These are phyloP conservation scores for Mycteria americana DNA, from an alignment of 2,797 vertebrate species.

Conservation along the genomic window DNA sequence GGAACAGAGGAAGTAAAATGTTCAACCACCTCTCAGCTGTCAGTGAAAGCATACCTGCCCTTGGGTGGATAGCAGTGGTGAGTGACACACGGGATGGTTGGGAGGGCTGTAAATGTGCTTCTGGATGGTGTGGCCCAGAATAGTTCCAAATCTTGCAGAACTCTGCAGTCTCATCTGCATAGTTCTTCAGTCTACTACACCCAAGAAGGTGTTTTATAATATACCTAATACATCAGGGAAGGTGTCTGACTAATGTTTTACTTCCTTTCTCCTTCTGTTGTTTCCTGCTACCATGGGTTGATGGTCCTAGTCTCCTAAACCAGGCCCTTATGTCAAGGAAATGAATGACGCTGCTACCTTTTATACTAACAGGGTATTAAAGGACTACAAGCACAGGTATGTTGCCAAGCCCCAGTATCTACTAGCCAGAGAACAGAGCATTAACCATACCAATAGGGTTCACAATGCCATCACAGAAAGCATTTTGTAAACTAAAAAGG, in stretches of 20 bases:
- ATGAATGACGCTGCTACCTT: slow-evolving; percentile 98
- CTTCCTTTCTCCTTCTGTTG: slow-evolving; percentile 61
- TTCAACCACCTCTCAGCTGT: slow-evolving; percentile 97
- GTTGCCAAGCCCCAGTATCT: slow-evolving; percentile 47
- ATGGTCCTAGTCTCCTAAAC: slow-evolving; percentile 88
- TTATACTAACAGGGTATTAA: slow-evolving; percentile 98
- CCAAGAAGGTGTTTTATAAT: not conserved
- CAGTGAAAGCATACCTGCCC: slow-evolving; percentile 95
- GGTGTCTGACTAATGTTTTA: slow-evolving; percentile 39
- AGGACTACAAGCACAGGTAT: slow-evolving; percentile 96
- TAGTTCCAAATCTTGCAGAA: not conserved
- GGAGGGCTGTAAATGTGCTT: not conserved
- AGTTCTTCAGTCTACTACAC: not conserved
- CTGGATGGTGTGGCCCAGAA: not conserved
- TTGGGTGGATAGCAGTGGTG: slow-evolving; percentile 97
- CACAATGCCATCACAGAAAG: not conserved
- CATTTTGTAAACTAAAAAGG: not conserved
- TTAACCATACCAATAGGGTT: not conserved
- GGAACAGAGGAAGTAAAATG: slow-evolving; percentile 89
- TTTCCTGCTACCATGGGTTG: slow-evolving; percentile 64
- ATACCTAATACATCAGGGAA: not conserved
- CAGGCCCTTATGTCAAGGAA: slow-evolving; percentile 97
- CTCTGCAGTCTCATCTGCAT: not conserved
- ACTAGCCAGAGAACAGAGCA: not conserved
- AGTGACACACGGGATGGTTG: slow-evolving; percentile 38